Evolutionary conservation across 2,113 vertebrate genomes (phyloP), one percentile per base, ranked within the genome.

Genomic region (Seriola dumerili): DNA sequence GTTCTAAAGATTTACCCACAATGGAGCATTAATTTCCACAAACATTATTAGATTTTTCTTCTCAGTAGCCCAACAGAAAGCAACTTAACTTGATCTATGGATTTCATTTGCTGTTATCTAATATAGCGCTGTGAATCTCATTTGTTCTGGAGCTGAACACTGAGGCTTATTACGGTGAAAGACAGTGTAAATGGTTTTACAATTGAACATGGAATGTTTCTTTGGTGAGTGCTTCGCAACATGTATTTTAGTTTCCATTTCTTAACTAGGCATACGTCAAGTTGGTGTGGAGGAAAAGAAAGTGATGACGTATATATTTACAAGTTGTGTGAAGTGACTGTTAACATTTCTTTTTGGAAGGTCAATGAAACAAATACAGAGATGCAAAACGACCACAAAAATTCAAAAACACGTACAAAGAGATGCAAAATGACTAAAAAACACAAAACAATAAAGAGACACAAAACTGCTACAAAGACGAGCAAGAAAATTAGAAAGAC

Each of bases 61-160:
- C 50, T 77, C 54, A 19, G 66, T 44, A 50, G 65, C 61, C 23
- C 10, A 8, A 62, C 85, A 71, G 67, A 81, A 68, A 76, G 72
- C 76, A 76, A 73, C 66, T 85, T 83, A 77, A 84, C 80, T 75
- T 91, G 88, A 93, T 91, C 63, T 55, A 92, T 93, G 91, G 78
- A 88, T 91, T 91, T 89, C 85, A 92, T 93, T 91, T 89, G 87
- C 64, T 23, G 9, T 87, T 80, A 91, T 89, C 87, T 88, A 89
- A 90, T 91, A 88, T 57, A 72, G 69, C 54, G 4, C 62, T 46
- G 83, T 85, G 82, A 83, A 86, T 81, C 75, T 76, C 80, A 88
- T 91, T 88, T 83, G 85, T 86, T 84, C 36, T 55, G 64, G 69
- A 71, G 23, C 57, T 68, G 55, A 89, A 85, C 87, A 76, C 81